Percentiles rank a stretch among this genome's conserved stretches.
These are phyloP conservation scores for Dynastes tityus DNA, from an alignment of 2,888 invertebrate genomes.

Conservation along the genomic window DNA sequence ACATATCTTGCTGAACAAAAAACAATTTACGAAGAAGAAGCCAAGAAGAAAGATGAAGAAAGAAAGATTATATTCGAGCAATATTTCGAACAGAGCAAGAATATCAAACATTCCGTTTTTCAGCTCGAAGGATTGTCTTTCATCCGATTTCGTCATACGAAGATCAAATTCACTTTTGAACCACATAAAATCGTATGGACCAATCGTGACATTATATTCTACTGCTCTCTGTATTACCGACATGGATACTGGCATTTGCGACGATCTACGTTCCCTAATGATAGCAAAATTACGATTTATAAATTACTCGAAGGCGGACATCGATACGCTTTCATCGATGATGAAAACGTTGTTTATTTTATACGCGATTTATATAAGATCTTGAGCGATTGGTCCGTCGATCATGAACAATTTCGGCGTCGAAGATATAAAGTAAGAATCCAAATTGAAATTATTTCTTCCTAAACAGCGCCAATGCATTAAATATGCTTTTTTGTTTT, in stretches of 20 bases:
- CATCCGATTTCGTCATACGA: conserved; percentile 55
- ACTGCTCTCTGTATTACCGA: conserved; percentile 56
- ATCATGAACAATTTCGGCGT: conserved; percentile 55
- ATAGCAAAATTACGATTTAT: conserved; percentile 53
- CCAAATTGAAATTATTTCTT: conserved; percentile 9
- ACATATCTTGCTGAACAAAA: not conserved
- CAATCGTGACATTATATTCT: conserved; percentile 55
- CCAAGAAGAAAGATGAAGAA: conserved; percentile 24
- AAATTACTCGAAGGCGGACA: conserved; percentile 53
- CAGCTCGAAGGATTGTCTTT: conserved; percentile 55
- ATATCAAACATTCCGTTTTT: conserved; percentile 50
- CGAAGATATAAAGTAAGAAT: conserved; percentile 56
- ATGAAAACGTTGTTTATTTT: conserved; percentile 51
- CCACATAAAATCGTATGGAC: conserved; percentile 57
- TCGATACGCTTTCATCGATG: conserved; percentile 51
- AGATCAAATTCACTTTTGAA: conserved; percentile 60
- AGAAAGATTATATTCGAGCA: conserved; percentile 33
- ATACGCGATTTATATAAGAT: conserved; percentile 55
- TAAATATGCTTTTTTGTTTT: conserved; percentile 24
- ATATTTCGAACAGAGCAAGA: conserved; percentile 31
- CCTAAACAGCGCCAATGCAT: not conserved
- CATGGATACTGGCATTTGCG: conserved; percentile 59
- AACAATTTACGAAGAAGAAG: conserved; percentile 12
- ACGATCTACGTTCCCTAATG: conserved; percentile 58
- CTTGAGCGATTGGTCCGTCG: conserved; percentile 56